Evolutionary conservation across 1,140 invertebrate species (phyloP), one percentile per base, ranked within the genome.

Genomic region (Reticulitermes speratus): DNA sequence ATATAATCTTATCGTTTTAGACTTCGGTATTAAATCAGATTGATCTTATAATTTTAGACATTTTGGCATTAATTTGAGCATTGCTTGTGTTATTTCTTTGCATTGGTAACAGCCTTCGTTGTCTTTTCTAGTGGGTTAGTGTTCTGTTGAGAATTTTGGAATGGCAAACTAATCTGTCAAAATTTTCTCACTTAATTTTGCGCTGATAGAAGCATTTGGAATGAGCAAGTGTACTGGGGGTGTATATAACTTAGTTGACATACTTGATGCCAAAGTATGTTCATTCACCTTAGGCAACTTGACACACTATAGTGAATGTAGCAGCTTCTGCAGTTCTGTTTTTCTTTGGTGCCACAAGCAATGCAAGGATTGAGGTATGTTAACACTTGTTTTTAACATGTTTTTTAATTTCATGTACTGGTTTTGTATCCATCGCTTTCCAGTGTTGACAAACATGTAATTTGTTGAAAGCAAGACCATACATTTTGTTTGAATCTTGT

Each of bases 201-300:
- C n/a, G n/a, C n/a, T 75, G 25, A 75, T 9, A 75, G n/a, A 11
- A 75, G 19, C 19, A 21, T 21, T 75, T 25, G 65, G 65, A n/a
- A 75, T 30, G 16, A 75, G 65, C 14, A 75, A 75, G 65, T 75
- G 65, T 75, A 30, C 25, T 30, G n/a, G 65, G 65, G n/a, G n/a
- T 14, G 21, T 65, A 25, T 65, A 30, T 75, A 75, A 75, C 65
- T 75, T 30, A 75, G 65, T 75, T 16, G 14, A 75, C 8, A 75
- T 75, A 25, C 65, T 75, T n/a, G 65, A 75, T 75, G 65, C 65
- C 65, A 75, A 75, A 75, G 65, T 75, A 75, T n/a, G 65, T 75
- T 75, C 9, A 25, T 25, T 30, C 25, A 75, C n/a, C 30, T 2
- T 75, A 75, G 65, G n/a, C n/a, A 16, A 75, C 19, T 55, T 75